Percentiles rank a stretch among this genome's conserved stretches.
phyloP scores from a whole-genome alignment of 2,888 invertebrate species.

The Cosmia trapezina region DNA sequence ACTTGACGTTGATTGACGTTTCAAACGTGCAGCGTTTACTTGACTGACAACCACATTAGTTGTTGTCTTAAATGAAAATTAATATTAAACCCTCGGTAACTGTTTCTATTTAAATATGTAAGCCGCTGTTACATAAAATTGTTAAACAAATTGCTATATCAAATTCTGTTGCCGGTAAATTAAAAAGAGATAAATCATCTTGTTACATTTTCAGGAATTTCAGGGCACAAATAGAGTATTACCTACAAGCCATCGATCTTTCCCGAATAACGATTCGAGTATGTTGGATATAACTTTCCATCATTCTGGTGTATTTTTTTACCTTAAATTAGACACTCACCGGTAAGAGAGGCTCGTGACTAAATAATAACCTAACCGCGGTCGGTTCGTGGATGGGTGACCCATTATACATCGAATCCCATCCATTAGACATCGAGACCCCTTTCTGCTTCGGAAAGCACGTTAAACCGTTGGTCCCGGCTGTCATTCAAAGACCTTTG shows the following conservation, averaged over 20 bases:
- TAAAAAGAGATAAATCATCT: slow-evolving; percentile 31
- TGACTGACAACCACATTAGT: slow-evolving; percentile 41
- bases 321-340: slow-evolving; percentile 65
- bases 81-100: slow-evolving; percentile 17
- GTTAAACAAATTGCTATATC: slow-evolving; percentile 12
- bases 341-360: slow-evolving; percentile 74
- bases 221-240: slow-evolving; percentile 6
- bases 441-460: background rate
- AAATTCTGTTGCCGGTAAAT: slow-evolving; percentile 5
- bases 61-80: slow-evolving; percentile 35
- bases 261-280: background rate
- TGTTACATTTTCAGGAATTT: slow-evolving; percentile 23
- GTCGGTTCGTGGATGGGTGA: background rate
- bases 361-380: background rate
- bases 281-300: background rate
- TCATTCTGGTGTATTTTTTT: background rate
- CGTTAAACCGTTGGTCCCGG: background rate
- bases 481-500: background rate
- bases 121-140: slow-evolving; percentile 2
- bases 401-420: background rate
- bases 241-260: slow-evolving; percentile 11
- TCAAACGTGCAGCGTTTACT: slow-evolving; percentile 41
- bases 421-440: background rate
- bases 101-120: slow-evolving; percentile 18
- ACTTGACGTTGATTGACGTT: slow-evolving; percentile 48